Percentiles rank a stretch among this genome's conserved stretches.
phyloP scores from a whole-genome alignment of 2,797 vertebrate genomes.

The Cuniculus paca region DNA sequence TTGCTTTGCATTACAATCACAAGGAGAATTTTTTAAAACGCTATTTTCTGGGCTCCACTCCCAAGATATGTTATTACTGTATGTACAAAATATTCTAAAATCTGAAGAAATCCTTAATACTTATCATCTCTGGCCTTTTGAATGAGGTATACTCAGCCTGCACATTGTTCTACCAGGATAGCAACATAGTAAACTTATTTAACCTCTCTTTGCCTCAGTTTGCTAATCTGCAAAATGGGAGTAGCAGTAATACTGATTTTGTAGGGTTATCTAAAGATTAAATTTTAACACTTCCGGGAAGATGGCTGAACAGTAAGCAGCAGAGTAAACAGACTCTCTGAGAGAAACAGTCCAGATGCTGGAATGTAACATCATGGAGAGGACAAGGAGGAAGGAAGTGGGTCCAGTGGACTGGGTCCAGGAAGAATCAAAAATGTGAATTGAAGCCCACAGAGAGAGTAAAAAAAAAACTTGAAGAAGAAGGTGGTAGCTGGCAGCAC shows the following conservation, averaged over 20 bases:
- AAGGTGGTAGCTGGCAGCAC: too few relatives aligned
- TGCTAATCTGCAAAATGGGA: neutral
- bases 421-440: too few relatives aligned
- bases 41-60: neutral
- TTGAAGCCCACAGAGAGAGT: too few relatives aligned
- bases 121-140: neutral
- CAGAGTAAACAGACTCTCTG: too few relatives aligned
- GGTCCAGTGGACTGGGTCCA: too few relatives aligned
- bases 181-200: slow-evolving; percentile 2
- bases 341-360: too few relatives aligned
- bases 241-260: slow-evolving; percentile 29
- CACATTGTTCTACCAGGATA: neutral
- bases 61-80: neutral
- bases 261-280: neutral
- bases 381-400: too few relatives aligned
- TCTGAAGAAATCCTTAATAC: neutral
- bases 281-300: too few relatives aligned
- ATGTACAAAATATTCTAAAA: neutral
- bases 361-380: too few relatives aligned
- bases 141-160: neutral
- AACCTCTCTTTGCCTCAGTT: neutral
- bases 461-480: too few relatives aligned
- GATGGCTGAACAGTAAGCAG: too few relatives aligned
- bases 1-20: slow-evolving; percentile 8
- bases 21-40: slow-evolving; percentile 41